These are phyloP conservation scores for Percina caprodes DNA, from an alignment of 2,113 vertebrate genomes.

Conservation along the genomic window DNA sequence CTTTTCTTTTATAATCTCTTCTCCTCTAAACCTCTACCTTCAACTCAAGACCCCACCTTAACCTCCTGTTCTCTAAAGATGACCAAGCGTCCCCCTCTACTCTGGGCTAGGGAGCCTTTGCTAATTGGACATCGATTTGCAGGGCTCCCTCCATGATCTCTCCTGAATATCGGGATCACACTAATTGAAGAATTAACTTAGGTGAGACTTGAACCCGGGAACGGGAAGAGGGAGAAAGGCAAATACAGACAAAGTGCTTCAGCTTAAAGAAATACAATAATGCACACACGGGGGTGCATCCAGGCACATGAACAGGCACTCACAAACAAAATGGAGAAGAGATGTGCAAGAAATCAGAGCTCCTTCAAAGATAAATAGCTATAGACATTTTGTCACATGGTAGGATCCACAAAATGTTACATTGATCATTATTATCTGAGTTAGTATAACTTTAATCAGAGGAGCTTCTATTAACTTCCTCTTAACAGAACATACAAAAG, in stretches of 20 bases:
- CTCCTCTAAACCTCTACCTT: slow-evolving; percentile 43
- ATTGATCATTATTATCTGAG: slow-evolving; percentile 49
- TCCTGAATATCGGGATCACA: slow-evolving; percentile 79
- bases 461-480: slow-evolving; percentile 29
- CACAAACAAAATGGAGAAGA: slow-evolving; percentile 16
- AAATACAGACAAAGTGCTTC: slow-evolving; percentile 56
- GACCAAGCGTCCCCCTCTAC: slow-evolving; percentile 40
- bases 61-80: slow-evolving; percentile 48
- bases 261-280: slow-evolving; percentile 66
- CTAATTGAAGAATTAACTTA: slow-evolving; percentile 83
- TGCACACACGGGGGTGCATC: not conserved
- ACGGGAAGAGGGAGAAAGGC: slow-evolving; percentile 50
- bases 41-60: slow-evolving; percentile 35
- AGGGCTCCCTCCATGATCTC: slow-evolving; percentile 77
- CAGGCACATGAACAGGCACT: not conserved
- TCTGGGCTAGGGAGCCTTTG: slow-evolving; percentile 42
- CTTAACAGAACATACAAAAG: slow-evolving; percentile 22
- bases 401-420: slow-evolving; percentile 27
- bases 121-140: slow-evolving; percentile 85
- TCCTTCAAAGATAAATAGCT: slow-evolving; percentile 24
- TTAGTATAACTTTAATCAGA: slow-evolving; percentile 33
- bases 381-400: slow-evolving; percentile 35
- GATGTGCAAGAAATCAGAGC: not conserved
- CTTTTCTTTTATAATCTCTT: slow-evolving; percentile 1
- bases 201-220: slow-evolving; percentile 66